Evolutionary conservation across 2,797 vertebrate species (phyloP).

Genomic region (Takifugu rubripes): DNA sequence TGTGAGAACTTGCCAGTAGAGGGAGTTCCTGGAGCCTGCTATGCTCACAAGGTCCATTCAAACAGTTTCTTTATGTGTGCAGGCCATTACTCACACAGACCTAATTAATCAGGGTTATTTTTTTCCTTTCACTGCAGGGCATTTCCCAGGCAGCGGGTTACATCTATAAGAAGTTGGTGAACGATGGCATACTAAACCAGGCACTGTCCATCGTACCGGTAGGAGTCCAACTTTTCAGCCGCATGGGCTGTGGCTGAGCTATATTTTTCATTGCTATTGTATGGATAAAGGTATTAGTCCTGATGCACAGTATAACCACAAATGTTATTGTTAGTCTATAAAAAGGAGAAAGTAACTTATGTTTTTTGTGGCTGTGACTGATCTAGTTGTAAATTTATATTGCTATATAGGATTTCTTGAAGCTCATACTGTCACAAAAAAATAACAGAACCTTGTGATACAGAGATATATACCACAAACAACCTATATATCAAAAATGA

Average conservation of each 20-base stretch:
- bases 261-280: background rate
- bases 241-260: fast-evolving
- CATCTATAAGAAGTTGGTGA: conserved; percentile 84
- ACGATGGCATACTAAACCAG: conserved; percentile 92
- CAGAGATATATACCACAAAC: background rate
- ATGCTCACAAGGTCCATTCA: conserved; percentile 87
- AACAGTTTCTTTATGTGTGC: background rate
- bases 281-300: too few species aligned
- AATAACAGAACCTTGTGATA: too few species aligned
- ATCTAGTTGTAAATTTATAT: too few species aligned
- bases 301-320: too few species aligned
- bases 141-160: conserved; percentile 91
- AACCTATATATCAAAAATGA: background rate
- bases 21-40: conserved; percentile 83
- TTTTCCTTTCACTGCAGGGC: conserved; percentile 71
- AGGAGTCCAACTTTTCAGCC: conserved; percentile 48
- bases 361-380: too few species aligned
- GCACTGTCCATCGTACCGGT: conserved; percentile 91
- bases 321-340: background rate
- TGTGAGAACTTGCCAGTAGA: conserved; percentile 86
- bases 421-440: too few species aligned
- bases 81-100: too few species aligned
- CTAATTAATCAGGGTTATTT: too few species aligned
- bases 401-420: background rate
- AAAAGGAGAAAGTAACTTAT: background rate